Evolutionary conservation across 2,797 vertebrate genomes (phyloP).

Genomic region (Lemur catta): DNA sequence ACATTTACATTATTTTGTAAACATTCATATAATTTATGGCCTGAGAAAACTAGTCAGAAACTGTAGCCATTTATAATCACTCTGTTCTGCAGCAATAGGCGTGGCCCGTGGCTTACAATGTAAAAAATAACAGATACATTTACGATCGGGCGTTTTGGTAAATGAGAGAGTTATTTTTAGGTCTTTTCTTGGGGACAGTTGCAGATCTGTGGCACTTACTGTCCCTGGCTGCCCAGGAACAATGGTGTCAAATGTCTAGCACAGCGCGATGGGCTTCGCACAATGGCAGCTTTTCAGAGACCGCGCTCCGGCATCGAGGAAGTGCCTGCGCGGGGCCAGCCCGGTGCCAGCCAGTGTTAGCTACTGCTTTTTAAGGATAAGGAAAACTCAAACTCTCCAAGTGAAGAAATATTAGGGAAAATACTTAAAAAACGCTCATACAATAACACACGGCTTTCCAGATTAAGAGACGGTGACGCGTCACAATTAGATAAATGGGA

Average conservation of each 20-base stretch:
- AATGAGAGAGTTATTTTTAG: constrained; percentile 3
- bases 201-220: constrained; percentile 80
- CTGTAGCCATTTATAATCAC: fast-evolving
- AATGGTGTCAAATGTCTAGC: constrained; percentile 93
- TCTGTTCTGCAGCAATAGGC: background rate
- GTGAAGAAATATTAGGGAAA: background rate
- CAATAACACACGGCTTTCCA: background rate
- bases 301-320: constrained; percentile 79
- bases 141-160: background rate
- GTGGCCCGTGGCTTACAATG: background rate
- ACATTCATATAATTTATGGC: background rate
- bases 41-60: background rate
- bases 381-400: constrained; percentile 19
- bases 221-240: constrained; percentile 86
- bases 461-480: background rate
- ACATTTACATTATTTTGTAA: background rate
- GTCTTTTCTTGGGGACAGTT: constrained; percentile 68
- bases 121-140: background rate
- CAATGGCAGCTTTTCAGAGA: constrained; percentile 93
- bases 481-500: background rate
- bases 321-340: constrained; percentile 88
- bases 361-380: constrained; percentile 73
- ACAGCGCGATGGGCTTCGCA: constrained; percentile 87
- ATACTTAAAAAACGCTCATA: background rate
- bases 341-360: constrained; percentile 90